Conservation (phyloP, 2,113 vertebrate species). For the Phrynosoma blainvillii region DNA sequence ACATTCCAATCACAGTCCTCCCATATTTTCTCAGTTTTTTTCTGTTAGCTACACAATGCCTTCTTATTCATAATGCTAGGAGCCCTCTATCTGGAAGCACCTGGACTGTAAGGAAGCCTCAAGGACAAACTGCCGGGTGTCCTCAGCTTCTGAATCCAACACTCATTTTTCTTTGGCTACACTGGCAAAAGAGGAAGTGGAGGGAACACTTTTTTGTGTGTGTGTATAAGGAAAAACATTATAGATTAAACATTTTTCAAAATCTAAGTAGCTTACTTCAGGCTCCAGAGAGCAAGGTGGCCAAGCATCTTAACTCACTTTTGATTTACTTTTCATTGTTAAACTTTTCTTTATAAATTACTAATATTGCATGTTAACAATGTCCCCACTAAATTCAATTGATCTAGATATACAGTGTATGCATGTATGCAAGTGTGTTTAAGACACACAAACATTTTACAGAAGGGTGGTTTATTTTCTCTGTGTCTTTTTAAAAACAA, state of each 20-base stretch:
- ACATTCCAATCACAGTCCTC: no score
- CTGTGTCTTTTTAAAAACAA: neutral
- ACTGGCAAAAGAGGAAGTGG: neutral
- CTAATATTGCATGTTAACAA: constrained; percentile 61
- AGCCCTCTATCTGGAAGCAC: no score
- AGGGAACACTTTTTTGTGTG: neutral
- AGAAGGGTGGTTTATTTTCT: constrained; percentile 24
- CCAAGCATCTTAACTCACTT: constrained; percentile 52
- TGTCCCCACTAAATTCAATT: constrained; percentile 38
- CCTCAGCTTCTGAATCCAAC: neutral
- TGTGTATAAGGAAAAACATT: constrained; percentile 39
- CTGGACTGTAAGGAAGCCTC: neutral
- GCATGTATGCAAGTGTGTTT: neutral
- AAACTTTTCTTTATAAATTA: constrained; percentile 61
- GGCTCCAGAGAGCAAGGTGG: constrained; percentile 54
- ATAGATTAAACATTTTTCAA: constrained; percentile 64
- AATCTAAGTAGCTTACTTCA: constrained; percentile 57
- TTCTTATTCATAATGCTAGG: no score
- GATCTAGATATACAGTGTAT: constrained; percentile 40
- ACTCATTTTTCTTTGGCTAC: neutral
- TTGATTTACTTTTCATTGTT: constrained; percentile 57
- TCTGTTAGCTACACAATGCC: no score
- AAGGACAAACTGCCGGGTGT: neutral
- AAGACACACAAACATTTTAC: constrained; percentile 48
- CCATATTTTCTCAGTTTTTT: no score